phyloP scores from a whole-genome alignment of 1,140 invertebrate species.

The Drosophila hydei region DNA sequence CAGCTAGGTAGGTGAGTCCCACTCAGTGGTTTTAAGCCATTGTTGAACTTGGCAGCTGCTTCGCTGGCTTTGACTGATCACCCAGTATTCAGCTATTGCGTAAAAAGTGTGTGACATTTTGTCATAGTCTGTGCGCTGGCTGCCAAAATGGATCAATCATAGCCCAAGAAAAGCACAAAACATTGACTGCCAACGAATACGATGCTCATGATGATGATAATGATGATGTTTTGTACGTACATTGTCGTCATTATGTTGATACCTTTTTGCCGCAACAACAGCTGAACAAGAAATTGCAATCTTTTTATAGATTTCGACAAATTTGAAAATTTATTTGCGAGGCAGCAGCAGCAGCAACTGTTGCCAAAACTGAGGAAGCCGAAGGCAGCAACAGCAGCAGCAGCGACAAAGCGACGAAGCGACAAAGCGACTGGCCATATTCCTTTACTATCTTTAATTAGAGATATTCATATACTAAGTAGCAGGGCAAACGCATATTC shows the following conservation, averaged over 20 bases:
- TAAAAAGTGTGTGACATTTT: constrained; percentile 41
- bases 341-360: constrained; percentile 62
- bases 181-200: constrained; percentile 65
- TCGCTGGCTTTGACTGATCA: background rate
- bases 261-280: constrained; percentile 68
- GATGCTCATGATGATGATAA: constrained; percentile 30
- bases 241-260: constrained; percentile 76
- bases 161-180: constrained; percentile 30
- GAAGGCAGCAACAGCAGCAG: constrained; percentile 1
- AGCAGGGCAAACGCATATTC: constrained; percentile 7
- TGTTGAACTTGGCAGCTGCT: constrained; percentile 3
- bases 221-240: constrained; percentile 37
- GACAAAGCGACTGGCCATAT: constrained; percentile 23
- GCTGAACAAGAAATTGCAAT: constrained; percentile 76
- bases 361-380: constrained; percentile 65
- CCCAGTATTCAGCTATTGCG: background rate
- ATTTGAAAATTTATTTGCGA: constrained; percentile 77
- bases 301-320: constrained; percentile 83
- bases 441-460: constrained; percentile 63
- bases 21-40: background rate
- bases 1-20: constrained; percentile 50
- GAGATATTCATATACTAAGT: constrained; percentile 59
- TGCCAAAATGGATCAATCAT: constrained; percentile 76
- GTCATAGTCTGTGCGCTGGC: constrained; percentile 37
- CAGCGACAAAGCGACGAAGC: constrained; percentile 22